Evolutionary conservation across 2,888 invertebrate species (phyloP).

Genomic region (Drosophila gaucha): DNA sequence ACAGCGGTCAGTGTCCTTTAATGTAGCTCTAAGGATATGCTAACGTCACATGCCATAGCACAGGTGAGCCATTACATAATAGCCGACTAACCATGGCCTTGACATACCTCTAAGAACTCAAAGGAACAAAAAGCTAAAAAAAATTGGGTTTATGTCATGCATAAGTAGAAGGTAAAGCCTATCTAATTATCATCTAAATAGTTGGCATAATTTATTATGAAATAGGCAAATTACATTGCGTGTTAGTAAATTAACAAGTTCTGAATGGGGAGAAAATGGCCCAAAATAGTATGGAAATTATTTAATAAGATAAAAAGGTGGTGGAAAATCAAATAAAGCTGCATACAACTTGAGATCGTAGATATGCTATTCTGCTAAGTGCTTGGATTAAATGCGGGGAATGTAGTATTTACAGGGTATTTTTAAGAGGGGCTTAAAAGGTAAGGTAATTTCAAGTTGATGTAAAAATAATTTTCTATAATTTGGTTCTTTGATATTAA

Average conservation of each 20-base stretch:
- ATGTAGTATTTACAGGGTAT: neutral
- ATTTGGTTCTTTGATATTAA: neutral
- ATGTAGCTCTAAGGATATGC: constrained; percentile 41
- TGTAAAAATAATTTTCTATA: neutral
- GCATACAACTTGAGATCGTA: neutral
- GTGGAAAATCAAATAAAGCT: constrained; percentile 6
- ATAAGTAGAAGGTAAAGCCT: neutral
- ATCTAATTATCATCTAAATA: constrained; percentile 65
- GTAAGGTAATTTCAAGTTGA: neutral
- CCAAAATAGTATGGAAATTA: constrained; percentile 34
- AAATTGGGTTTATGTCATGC: constrained; percentile 31
- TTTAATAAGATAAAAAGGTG: constrained; percentile 10
- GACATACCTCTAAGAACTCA: constrained; percentile 25
- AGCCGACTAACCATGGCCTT: constrained; percentile 39
- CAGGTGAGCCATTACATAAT: constrained; percentile 20
- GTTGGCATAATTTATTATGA: constrained; percentile 50
- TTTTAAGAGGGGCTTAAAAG: neutral
- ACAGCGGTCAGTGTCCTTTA: constrained; percentile 43
- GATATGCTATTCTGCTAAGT: constrained; percentile 3
- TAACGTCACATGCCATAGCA: constrained; percentile 19
- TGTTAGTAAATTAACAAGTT: constrained; percentile 61
- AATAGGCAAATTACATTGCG: constrained; percentile 71
- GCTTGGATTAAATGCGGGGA: neutral
- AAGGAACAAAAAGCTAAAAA: neutral
- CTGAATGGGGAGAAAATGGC: constrained; percentile 8